phyloP scores from a whole-genome alignment of 2,113 vertebrate genomes.

The Arothron firmamentum region DNA sequence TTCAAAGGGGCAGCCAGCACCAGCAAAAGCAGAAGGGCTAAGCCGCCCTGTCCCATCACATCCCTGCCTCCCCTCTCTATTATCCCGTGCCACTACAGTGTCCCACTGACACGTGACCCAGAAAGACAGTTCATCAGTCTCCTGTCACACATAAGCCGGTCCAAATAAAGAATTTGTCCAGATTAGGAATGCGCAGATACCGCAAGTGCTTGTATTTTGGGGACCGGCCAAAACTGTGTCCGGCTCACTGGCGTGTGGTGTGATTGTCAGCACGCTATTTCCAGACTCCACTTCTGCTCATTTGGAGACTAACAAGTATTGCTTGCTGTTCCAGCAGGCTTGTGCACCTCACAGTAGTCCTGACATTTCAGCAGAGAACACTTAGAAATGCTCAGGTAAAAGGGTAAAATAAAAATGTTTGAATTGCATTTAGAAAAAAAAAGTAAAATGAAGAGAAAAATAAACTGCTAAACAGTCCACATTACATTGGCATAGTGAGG shows the following conservation, averaged over 20 bases:
- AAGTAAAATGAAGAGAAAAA: too few relatives aligned
- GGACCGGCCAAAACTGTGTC: not conserved
- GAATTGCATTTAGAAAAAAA: too few relatives aligned
- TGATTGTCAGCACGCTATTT: not conserved
- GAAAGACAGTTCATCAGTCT: constrained; percentile 34
- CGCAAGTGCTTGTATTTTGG: not conserved
- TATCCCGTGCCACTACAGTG: constrained; percentile 33
- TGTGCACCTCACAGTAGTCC: not conserved
- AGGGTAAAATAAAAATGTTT: too few relatives aligned
- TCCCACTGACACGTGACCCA: constrained; percentile 39
- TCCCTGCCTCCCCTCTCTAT: constrained; percentile 20
- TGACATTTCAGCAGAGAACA: not conserved
- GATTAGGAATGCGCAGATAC: not conserved
- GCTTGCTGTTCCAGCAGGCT: not conserved
- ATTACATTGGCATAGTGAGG: not conserved
- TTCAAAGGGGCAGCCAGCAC: constrained; percentile 49
- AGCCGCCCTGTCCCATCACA: constrained; percentile 36
- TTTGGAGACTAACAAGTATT: not conserved
- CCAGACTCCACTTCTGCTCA: not conserved
- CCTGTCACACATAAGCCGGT: not conserved
- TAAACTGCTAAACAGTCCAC: not conserved
- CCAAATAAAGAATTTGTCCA: not conserved
- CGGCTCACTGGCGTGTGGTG: not conserved
- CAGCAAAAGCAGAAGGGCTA: constrained; percentile 29
- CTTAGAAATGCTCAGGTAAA: too few relatives aligned